A percentile compares a stretch with the other conserved stretches of the same genome.
Evolutionary conservation across 2,797 vertebrate genomes (phyloP).

Genomic region (Takifugu ocellatus): DNA sequence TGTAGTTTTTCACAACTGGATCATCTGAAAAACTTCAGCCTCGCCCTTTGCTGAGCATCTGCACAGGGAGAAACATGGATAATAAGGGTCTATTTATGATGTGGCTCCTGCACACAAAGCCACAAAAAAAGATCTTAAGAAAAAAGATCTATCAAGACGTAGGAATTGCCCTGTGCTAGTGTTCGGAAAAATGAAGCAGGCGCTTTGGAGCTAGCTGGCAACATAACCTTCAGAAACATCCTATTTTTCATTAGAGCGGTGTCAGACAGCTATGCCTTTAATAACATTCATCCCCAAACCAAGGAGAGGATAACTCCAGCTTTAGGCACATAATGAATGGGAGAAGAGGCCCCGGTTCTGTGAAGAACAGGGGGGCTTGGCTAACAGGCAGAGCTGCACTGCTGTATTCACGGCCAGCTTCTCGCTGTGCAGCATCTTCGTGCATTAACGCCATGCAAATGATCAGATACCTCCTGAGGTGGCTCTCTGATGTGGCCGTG

Average conservation of each 20-base stretch:
- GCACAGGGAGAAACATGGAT: slow-evolving; percentile 59
- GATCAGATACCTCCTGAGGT: slow-evolving; percentile 83
- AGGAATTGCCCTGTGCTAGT: slow-evolving; percentile 75
- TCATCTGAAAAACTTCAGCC: slow-evolving; percentile 70
- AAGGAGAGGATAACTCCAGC: slow-evolving; percentile 82
- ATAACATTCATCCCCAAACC: slow-evolving; percentile 81
- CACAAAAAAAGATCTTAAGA: slow-evolving; percentile 68
- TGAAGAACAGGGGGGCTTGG: slow-evolving; percentile 63
- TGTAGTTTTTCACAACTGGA: slow-evolving; percentile 72
- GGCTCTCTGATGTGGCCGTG: slow-evolving; percentile 85
- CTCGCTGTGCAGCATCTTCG: slow-evolving; percentile 75
- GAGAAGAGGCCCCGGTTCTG: slow-evolving; percentile 69
- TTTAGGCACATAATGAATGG: slow-evolving; percentile 84
- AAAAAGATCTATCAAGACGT: slow-evolving; percentile 81
- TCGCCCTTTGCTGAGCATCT: slow-evolving; percentile 72
- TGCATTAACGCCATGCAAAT: slow-evolving; percentile 77
- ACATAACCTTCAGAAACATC: slow-evolving; percentile 85
- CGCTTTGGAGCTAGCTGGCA: slow-evolving; percentile 76
- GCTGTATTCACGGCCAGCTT: slow-evolving; percentile 70
- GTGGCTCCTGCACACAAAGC: slow-evolving; percentile 72
- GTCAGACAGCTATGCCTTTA: slow-evolving; percentile 81
- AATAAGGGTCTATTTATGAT: slow-evolving; percentile 82
- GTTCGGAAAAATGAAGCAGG: slow-evolving; percentile 75
- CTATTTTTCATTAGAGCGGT: slow-evolving; percentile 85
- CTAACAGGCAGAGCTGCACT: slow-evolving; percentile 62